These are phyloP conservation scores for Brachystomella parvula DNA, from an alignment of 1,140 invertebrate species.

Conservation along the genomic window DNA sequence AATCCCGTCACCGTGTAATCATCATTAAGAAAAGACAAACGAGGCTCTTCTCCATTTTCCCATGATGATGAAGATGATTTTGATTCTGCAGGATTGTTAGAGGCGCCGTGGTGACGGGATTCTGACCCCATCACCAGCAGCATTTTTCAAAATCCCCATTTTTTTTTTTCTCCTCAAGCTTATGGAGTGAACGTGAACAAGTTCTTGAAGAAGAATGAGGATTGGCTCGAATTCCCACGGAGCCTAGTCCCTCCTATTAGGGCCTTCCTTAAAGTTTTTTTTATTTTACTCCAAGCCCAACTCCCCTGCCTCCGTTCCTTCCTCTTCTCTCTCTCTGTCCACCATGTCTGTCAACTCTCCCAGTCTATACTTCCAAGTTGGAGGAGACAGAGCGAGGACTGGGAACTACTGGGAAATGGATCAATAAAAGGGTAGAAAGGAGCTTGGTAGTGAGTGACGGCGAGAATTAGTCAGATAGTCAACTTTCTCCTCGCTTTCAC, in stretches of 20 bases:
- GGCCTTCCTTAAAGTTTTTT: background rate
- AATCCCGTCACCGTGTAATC: too few relatives aligned
- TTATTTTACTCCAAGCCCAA: too few relatives aligned
- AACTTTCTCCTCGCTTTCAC: too few relatives aligned
- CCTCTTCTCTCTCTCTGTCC: too few relatives aligned
- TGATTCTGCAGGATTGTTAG: conserved; percentile 35
- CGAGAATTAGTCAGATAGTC: background rate
- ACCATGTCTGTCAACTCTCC: background rate
- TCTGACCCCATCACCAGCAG: conserved; percentile 15
- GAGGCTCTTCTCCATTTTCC: too few relatives aligned
- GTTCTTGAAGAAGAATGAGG: conserved; percentile 13
- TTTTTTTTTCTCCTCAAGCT: too few relatives aligned
- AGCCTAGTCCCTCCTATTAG: background rate
- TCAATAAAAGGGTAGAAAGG: background rate
- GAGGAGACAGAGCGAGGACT: background rate
- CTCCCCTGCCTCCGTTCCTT: background rate
- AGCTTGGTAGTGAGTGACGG: background rate
- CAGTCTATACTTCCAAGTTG: too few relatives aligned
- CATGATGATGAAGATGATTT: background rate
- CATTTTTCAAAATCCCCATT: conserved; percentile 14
- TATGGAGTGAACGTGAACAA: background rate
- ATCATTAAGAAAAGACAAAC: too few relatives aligned
- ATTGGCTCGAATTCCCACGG: background rate
- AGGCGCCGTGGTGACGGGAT: conserved; percentile 36
- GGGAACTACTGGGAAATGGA: too few relatives aligned